Evolutionary conservation across 2,113 vertebrate species (phyloP).

Genomic region (Percopsis transmontana): DNA sequence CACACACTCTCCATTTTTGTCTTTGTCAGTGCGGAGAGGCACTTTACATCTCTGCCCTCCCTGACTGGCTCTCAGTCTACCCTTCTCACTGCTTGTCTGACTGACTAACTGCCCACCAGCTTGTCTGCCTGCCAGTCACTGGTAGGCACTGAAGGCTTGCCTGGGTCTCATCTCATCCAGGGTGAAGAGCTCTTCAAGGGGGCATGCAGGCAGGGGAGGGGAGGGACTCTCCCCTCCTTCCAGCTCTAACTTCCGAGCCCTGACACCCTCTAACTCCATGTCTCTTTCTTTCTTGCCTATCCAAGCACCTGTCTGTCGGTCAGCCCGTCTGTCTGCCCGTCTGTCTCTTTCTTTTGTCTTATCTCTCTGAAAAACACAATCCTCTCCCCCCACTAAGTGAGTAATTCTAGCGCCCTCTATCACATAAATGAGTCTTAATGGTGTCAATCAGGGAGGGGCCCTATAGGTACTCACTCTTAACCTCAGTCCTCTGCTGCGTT

Average conservation of each 20-base stretch:
- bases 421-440: too few species aligned
- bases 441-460: too few species aligned
- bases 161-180: slow-evolving; percentile 50
- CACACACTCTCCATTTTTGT: slow-evolving; percentile 50
- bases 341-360: slow-evolving; percentile 8
- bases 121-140: slow-evolving; percentile 26
- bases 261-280: slow-evolving; percentile 1
- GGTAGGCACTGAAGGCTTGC: slow-evolving; percentile 43
- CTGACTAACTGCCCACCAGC: background rate
- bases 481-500: too few species aligned
- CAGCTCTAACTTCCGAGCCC: slow-evolving; percentile 63
- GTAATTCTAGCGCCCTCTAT: too few species aligned
- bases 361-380: slow-evolving; percentile 51
- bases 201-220: slow-evolving; percentile 31
- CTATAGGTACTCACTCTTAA: too few species aligned
- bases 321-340: background rate
- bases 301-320: slow-evolving; percentile 2
- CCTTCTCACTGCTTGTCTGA: background rate
- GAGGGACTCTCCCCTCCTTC: slow-evolving; percentile 39
- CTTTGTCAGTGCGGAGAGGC: slow-evolving; percentile 62
- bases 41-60: slow-evolving; percentile 61
- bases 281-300: background rate
- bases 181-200: slow-evolving; percentile 51
- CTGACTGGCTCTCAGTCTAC: slow-evolving; percentile 13
- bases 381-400: too few species aligned